These are phyloP conservation scores for Sinopyrophorus schimmeli DNA, from an alignment of 2,888 invertebrate genomes.

Conservation along the genomic window DNA sequence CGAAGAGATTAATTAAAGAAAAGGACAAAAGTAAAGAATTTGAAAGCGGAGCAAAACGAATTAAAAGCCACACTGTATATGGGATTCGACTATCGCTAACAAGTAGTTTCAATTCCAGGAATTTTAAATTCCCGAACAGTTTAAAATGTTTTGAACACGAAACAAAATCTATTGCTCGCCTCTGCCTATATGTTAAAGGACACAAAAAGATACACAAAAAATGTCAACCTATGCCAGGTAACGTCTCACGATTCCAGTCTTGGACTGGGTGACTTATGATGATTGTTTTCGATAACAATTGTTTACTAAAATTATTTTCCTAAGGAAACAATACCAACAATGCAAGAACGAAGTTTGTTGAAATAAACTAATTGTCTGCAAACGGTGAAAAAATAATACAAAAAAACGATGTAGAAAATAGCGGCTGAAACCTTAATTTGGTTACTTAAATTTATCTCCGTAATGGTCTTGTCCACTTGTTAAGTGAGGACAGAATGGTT, in stretches of 20 bases:
- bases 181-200: constrained; percentile 50
- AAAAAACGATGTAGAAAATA: constrained; percentile 5
- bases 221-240: constrained; percentile 48
- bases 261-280: constrained; percentile 51
- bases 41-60: constrained; percentile 9
- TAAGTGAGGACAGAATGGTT: constrained; percentile 25
- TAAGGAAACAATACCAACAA: constrained; percentile 17
- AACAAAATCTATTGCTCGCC: constrained; percentile 54
- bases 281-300: constrained; percentile 45
- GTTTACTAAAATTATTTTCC: constrained; percentile 31
- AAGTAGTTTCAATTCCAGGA: constrained; percentile 55
- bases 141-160: constrained; percentile 56
- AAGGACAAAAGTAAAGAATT: too few species aligned
- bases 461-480: constrained; percentile 27
- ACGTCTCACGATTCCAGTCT: constrained; percentile 48
- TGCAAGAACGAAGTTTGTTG: constrained; percentile 6
- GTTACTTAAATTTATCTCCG: constrained; percentile 29
- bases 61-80: constrained; percentile 28
- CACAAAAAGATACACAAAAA: constrained; percentile 47
- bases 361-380: constrained; percentile 26
- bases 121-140: constrained; percentile 55
- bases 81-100: constrained; percentile 52
- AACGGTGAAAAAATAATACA: constrained; percentile 3
- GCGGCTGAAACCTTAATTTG: constrained; percentile 23
- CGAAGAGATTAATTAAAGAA: too few species aligned